Conservation (phyloP, 37 sponge, comb jelly and placozoan genomes). For the Aphrocallistes beatrix region DNA sequence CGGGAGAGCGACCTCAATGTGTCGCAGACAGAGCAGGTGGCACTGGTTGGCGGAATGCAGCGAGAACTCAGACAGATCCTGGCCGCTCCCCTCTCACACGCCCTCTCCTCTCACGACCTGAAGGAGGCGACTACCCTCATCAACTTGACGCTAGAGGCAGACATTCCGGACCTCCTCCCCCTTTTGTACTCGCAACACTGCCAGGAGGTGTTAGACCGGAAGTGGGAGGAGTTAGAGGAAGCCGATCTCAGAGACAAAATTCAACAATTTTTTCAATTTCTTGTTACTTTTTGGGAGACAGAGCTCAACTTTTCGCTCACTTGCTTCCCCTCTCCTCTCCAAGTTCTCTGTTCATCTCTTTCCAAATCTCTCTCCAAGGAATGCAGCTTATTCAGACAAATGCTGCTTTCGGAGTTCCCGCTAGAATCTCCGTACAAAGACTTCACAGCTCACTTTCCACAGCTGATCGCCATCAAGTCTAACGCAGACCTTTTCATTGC, state of each 20-base stretch:
- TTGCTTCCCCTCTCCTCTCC: neutral
- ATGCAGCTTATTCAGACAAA: neutral
- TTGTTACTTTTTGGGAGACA: neutral
- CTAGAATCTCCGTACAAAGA: neutral
- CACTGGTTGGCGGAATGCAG: neutral
- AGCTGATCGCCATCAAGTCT: neutral
- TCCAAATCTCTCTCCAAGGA: neutral
- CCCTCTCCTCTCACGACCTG: neutral
- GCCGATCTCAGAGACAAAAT: neutral
- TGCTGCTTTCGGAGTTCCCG: neutral
- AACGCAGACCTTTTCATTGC: neutral
- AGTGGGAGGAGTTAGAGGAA: neutral
- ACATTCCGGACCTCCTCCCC: neutral
- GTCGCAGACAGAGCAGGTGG: neutral
- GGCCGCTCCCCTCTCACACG: neutral
- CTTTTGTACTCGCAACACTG: neutral
- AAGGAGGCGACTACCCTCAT: neutral
- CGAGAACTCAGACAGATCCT: slow-evolving; percentile 9
- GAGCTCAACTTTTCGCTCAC: neutral
- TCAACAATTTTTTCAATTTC: neutral
- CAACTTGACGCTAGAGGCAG: neutral
- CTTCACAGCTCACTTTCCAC: neutral
- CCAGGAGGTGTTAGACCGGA: neutral
- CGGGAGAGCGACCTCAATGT: neutral
- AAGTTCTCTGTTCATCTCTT: neutral